Evolutionary conservation across 2,888 invertebrate genomes (phyloP), one percentile per base, ranked within the genome.

Genomic region (Callyntrura sp.): DNA sequence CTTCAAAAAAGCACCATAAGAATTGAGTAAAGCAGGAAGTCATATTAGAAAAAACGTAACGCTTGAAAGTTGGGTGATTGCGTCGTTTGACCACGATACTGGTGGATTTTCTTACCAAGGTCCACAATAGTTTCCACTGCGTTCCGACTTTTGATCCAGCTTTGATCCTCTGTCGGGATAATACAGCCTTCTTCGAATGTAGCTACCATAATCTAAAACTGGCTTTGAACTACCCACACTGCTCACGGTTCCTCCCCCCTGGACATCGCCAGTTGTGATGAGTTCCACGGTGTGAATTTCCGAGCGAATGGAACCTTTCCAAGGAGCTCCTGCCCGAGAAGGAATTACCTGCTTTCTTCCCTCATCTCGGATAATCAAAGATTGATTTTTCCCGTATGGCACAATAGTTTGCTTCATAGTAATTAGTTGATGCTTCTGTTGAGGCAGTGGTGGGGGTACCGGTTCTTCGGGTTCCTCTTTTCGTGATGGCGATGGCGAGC

Each of bases 51-150:
- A 9, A 60, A 60, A 60, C 14, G n/a, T 45, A 25, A 82, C 28
- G 55, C 5, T 12, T 55, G 5, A 14, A 14, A 48, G 11, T 45
- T 11, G 28, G n/a, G n/a, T n/a, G n/a, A n/a, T n/a, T n/a, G n/a
- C n/a, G n/a, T n/a, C n/a, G n/a, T n/a, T n/a, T n/a, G n/a, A n/a
- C n/a, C n/a, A n/a, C n/a, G n/a, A n/a, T n/a, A n/a, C n/a, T n/a
- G n/a, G n/a, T n/a, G n/a, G n/a, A n/a, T 35, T 35, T 6, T 35
- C 60, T 82, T 97, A 98, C 98, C 98, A 98, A 0, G 98, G 97
- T 0, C 98, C 98, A 94, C 97, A 98, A 92, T 94, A 92, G 79
- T 94, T 94, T n/a, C 94, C 94, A 96, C 94, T 93, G 12, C 93
- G 93, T 55, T 93, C 93, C 5, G 94, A 94, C 70, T 92, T 93